phyloP scores from a whole-genome alignment of 2,888 invertebrate species.

The Ectropis crepuscularia region DNA sequence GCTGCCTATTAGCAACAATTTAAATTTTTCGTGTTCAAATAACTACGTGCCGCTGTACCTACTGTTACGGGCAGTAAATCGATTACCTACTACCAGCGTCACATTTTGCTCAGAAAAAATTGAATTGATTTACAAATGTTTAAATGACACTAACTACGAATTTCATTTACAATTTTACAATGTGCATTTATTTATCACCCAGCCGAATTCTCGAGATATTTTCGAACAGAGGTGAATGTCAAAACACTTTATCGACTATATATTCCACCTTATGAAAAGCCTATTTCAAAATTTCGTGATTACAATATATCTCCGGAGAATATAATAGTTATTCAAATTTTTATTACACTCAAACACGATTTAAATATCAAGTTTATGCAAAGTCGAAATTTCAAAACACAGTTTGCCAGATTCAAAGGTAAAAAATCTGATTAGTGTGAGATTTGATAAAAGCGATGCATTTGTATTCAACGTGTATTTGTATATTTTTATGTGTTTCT shows the following conservation, averaged over 20 bases:
- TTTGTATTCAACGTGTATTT: slow-evolving; percentile 35
- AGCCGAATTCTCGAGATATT: slow-evolving; percentile 7
- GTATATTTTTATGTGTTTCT: slow-evolving; percentile 33
- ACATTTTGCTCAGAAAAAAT: too few species aligned
- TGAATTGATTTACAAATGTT: too few species aligned
- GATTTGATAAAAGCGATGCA: slow-evolving; percentile 35
- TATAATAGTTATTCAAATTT: slow-evolving; percentile 47
- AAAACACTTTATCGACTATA: slow-evolving; percentile 20
- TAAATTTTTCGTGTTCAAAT: too few species aligned
- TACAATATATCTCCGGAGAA: slow-evolving; percentile 41
- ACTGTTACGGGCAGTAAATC: too few species aligned
- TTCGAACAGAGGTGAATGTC: slow-evolving; percentile 16
- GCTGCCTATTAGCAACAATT: too few species aligned
- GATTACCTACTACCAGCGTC: too few species aligned
- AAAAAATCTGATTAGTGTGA: slow-evolving; percentile 32
- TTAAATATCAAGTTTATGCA: slow-evolving; percentile 44
- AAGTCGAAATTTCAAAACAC: slow-evolving; percentile 45
- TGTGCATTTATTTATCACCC: too few species aligned
- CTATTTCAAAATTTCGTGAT: slow-evolving; percentile 40
- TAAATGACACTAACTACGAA: too few species aligned
- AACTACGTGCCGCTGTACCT: too few species aligned
- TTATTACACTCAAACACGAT: slow-evolving; percentile 42
- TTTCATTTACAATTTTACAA: too few species aligned
- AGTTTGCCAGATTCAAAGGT: slow-evolving; percentile 37
- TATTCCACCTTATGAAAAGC: slow-evolving; percentile 35